phyloP scores from a whole-genome alignment of 1,140 invertebrate genomes.

The Neodiprion fabricii region DNA sequence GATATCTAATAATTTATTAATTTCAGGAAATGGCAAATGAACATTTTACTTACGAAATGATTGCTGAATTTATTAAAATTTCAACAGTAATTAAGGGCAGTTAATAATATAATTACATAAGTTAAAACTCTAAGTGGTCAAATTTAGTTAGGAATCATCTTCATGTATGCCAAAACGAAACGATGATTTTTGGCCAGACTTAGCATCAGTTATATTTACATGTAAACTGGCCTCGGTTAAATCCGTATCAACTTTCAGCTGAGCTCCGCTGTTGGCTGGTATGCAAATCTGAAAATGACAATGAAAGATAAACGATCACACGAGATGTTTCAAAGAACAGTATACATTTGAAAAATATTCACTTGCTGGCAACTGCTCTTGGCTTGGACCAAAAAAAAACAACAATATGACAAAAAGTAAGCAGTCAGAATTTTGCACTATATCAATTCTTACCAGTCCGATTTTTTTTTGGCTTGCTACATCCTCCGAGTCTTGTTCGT shows the following conservation, averaged over 20 bases:
- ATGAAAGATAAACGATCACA: slow-evolving; percentile 10
- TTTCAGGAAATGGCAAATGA: no score
- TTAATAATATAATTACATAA: background rate
- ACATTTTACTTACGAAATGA: background rate
- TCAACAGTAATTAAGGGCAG: background rate
- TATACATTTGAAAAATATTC: no score
- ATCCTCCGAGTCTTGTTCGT: slow-evolving; percentile 25
- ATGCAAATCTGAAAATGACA: slow-evolving; percentile 28
- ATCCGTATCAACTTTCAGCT: slow-evolving; percentile 33
- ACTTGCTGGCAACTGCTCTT: background rate
- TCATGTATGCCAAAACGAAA: slow-evolving; percentile 35
- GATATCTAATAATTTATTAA: no score
- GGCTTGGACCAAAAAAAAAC: background rate
- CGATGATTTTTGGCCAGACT: slow-evolving; percentile 29
- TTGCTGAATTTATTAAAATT: background rate
- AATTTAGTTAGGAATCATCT: slow-evolving; percentile 28
- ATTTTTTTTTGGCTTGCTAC: slow-evolving; percentile 27
- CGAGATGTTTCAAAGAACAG: no score
- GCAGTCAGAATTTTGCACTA: background rate
- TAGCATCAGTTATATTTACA: slow-evolving; percentile 29
- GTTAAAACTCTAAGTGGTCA: slow-evolving; percentile 11
- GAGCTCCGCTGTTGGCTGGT: slow-evolving; percentile 19
- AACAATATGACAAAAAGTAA: background rate
- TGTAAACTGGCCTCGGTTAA: slow-evolving; percentile 31
- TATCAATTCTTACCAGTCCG: slow-evolving; percentile 25